A percentile compares a stretch with the other conserved stretches of the same genome.
phyloP scores from a whole-genome alignment of 2,888 invertebrate genomes.

The Nemurella pictetii region DNA sequence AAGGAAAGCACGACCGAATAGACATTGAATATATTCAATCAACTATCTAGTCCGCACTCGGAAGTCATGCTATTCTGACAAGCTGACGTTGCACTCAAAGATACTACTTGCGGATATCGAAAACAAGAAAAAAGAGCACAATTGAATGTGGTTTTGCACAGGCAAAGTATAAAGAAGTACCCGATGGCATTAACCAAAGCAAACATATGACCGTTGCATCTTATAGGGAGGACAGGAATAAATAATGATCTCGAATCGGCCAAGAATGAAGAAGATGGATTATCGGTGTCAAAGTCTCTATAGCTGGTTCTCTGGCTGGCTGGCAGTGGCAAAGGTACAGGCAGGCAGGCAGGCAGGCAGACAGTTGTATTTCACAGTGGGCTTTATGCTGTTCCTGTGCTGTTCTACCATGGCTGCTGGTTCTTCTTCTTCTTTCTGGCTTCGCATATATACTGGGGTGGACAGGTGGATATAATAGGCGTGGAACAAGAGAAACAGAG shows the following conservation, averaged over 20 bases:
- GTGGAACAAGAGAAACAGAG: slow-evolving; percentile 37
- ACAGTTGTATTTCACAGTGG: slow-evolving; percentile 33
- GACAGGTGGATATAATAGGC: slow-evolving; percentile 31
- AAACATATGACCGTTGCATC: slow-evolving; percentile 7
- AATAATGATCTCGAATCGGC: slow-evolving; percentile 19
- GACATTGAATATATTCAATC: too few relatives aligned
- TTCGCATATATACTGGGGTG: slow-evolving; percentile 25
- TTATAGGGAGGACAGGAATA: neutral
- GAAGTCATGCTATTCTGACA: neutral
- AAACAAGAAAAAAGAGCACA: neutral
- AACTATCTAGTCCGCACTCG: too few relatives aligned
- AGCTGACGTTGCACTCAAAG: neutral
- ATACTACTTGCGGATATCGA: neutral
- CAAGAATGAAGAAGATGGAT: slow-evolving; percentile 40
- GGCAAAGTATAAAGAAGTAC: neutral
- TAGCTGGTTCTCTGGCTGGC: neutral
- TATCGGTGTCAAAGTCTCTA: slow-evolving; percentile 31
- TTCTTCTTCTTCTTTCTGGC: neutral
- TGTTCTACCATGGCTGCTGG: slow-evolving; percentile 14
- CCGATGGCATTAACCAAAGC: neutral
- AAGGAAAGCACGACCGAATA: too few relatives aligned
- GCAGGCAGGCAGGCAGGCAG: neutral
- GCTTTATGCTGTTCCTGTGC: slow-evolving; percentile 16
- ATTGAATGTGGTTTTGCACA: neutral
- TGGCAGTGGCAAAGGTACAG: neutral